phyloP scores from a whole-genome alignment of 2,113 vertebrate genomes.

The Psittacula cyanocephala region DNA sequence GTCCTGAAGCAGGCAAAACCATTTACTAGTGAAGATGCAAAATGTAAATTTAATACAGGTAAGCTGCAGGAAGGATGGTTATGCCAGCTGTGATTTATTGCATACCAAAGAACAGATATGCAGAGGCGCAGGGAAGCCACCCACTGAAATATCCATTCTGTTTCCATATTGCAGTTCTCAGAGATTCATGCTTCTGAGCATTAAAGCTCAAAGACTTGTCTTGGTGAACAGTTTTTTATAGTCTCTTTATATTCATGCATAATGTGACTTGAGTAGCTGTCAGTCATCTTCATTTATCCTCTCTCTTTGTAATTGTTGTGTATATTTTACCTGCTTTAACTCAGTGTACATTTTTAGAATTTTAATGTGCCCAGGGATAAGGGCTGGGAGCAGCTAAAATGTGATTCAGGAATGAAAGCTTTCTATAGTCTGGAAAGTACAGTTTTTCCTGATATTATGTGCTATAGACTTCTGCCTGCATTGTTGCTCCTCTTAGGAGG shows the following conservation, averaged over 20 bases:
- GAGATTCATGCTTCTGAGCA: background rate
- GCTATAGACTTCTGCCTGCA: background rate
- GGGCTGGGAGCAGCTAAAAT: background rate
- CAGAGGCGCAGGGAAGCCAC: background rate
- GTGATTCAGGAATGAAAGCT: background rate
- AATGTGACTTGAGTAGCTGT: constrained; percentile 18
- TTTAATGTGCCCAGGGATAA: background rate
- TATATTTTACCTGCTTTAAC: constrained; percentile 16
- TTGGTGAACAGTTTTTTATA: background rate
- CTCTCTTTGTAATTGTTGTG: background rate
- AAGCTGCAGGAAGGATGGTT: background rate
- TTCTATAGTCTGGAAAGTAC: background rate
- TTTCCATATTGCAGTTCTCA: background rate
- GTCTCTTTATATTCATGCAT: background rate
- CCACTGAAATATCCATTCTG: background rate
- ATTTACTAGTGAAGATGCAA: background rate
- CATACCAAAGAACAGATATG: background rate
- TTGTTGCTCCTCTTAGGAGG: background rate
- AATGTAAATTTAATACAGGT: background rate
- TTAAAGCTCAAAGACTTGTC: constrained; percentile 8
- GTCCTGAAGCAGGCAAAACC: background rate
- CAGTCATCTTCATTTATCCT: constrained; percentile 27
- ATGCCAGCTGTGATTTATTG: background rate
- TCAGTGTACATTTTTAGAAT: background rate
- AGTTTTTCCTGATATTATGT: background rate